These are phyloP conservation scores for Drosophila cardini DNA, from an alignment of 1,140 invertebrate species.

Conservation along the genomic window DNA sequence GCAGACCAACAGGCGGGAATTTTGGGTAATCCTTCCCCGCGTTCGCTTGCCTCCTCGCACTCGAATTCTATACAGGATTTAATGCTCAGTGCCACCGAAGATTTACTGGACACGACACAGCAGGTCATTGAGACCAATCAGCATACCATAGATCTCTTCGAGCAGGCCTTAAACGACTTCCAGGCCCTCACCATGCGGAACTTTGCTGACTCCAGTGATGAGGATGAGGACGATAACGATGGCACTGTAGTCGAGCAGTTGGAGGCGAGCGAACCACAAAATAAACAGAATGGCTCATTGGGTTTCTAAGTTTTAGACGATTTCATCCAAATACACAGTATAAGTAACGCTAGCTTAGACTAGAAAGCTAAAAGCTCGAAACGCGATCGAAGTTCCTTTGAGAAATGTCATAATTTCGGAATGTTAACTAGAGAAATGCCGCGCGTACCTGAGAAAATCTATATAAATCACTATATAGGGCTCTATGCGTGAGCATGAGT, in stretches of 20 bases:
- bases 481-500: slow-evolving; percentile 43
- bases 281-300: slow-evolving; percentile 25
- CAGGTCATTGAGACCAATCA: slow-evolving; percentile 76
- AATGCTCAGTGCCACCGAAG: slow-evolving; percentile 73
- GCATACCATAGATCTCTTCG: slow-evolving; percentile 81
- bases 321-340: slow-evolving; percentile 11
- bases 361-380: slow-evolving; percentile 37
- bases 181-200: slow-evolving; percentile 78
- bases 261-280: slow-evolving; percentile 53
- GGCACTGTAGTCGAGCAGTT: slow-evolving; percentile 7
- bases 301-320: slow-evolving; percentile 31
- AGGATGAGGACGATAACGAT: slow-evolving; percentile 58
- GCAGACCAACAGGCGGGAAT: slow-evolving; percentile 13
- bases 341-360: slow-evolving; percentile 25
- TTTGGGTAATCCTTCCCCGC: slow-evolving; percentile 17
- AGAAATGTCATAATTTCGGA: slow-evolving; percentile 52
- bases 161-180: slow-evolving; percentile 83
- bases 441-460: slow-evolving; percentile 72
- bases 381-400: slow-evolving; percentile 53
- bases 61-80: slow-evolving; percentile 72
- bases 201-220: slow-evolving; percentile 74
- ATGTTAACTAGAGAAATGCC: slow-evolving; percentile 78
- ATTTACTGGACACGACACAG: slow-evolving; percentile 73
- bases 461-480: slow-evolving; percentile 50
- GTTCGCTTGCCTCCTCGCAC: slow-evolving; percentile 69